A percentile compares a stretch with the other conserved stretches of the same genome.
phyloP scores from a whole-genome alignment of 2,113 vertebrate species.

The Xenus cinereus region DNA sequence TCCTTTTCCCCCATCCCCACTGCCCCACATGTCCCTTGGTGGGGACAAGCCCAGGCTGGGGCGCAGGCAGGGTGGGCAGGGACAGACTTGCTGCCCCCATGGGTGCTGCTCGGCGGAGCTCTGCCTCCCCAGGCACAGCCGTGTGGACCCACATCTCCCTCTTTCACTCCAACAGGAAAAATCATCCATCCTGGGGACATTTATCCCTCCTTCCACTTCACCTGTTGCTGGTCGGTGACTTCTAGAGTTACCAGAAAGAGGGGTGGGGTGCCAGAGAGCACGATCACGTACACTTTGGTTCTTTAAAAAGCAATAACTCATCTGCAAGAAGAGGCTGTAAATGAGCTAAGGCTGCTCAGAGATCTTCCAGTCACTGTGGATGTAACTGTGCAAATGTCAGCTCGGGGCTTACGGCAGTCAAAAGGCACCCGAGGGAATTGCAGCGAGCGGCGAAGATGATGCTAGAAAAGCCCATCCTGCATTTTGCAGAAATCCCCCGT shows the following conservation, averaged over 20 bases:
- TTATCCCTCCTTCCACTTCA: neutral
- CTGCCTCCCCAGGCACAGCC: too few species aligned
- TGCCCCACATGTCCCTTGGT: fast-evolving
- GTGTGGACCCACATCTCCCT: neutral
- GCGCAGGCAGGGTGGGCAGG: neutral
- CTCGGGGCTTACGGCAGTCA: neutral
- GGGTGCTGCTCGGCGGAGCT: too few species aligned
- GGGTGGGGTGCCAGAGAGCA: neutral
- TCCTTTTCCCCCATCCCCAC: neutral
- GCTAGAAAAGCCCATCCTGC: neutral
- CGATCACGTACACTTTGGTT: fast-evolving
- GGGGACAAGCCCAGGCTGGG: neutral
- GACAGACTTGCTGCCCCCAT: too few species aligned
- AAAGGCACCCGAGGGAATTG: neutral
- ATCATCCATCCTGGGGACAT: neutral
- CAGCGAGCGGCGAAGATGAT: neutral
- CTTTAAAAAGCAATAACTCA: neutral
- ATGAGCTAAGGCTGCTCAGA: neutral
- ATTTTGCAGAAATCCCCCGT: neutral
- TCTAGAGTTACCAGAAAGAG: neutral
- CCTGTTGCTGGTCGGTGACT: neutral
- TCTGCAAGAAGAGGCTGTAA: neutral
- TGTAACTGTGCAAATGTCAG: conserved; percentile 16
- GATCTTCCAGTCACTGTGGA: neutral
- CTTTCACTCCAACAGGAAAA: neutral